These are phyloP conservation scores for Escarpia spicata DNA, from an alignment of 2,888 invertebrate genomes.

Conservation along the genomic window DNA sequence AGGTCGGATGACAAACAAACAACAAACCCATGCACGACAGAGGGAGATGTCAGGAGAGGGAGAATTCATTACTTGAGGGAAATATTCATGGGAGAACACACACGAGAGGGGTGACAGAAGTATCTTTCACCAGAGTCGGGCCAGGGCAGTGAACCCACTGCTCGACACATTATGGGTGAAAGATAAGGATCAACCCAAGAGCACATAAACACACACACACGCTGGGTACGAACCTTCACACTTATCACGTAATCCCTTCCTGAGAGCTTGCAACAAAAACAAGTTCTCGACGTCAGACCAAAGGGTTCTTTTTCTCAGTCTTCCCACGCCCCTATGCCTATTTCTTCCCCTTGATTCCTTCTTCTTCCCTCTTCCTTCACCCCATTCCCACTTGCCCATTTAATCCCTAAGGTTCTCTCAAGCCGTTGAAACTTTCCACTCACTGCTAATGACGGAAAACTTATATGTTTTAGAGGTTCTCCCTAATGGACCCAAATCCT, in stretches of 20 bases:
- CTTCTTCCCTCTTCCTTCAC: not conserved
- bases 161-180: not conserved
- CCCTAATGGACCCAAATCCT: not conserved
- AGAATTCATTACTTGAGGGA: not conserved
- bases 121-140: not conserved
- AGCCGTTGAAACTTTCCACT: not conserved
- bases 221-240: not conserved
- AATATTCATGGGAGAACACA: not conserved
- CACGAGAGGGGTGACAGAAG: not conserved
- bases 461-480: not conserved
- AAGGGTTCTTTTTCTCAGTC: not conserved
- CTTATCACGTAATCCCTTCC: conserved; percentile 12
- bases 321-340: not conserved
- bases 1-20: not conserved
- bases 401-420: not conserved
- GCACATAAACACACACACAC: not conserved
- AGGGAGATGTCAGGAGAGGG: conserved; percentile 6
- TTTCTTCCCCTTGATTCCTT: not conserved
- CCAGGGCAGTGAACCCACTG: not conserved
- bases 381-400: not conserved
- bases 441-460: not conserved
- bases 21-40: not conserved
- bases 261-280: conserved; percentile 16
- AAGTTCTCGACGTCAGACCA: not conserved
- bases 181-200: not conserved